Percentiles rank a stretch among this genome's conserved stretches.
phyloP scores from a whole-genome alignment of 2,113 vertebrate species.

The Formicarius rufipectus region DNA sequence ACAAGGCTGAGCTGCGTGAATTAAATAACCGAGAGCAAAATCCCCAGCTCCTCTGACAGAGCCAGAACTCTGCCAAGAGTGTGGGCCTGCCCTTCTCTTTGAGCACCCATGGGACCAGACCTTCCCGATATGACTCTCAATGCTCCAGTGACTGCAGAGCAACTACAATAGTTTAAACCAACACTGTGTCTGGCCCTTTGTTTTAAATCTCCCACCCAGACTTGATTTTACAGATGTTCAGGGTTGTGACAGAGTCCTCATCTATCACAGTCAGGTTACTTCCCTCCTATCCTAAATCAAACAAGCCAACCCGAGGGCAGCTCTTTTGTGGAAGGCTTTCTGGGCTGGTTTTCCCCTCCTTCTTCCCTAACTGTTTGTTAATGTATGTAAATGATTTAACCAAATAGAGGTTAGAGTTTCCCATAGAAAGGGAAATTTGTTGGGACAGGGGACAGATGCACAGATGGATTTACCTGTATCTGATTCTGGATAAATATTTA shows the following conservation, averaged over 20 bases:
- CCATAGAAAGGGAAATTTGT: not conserved
- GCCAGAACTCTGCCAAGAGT: not conserved
- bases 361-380: not conserved
- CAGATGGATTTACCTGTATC: conserved; percentile 11
- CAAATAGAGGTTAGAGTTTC: conserved; percentile 38
- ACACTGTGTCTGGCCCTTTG: not conserved
- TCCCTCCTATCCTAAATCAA: conserved; percentile 31
- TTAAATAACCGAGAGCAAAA: conserved; percentile 13
- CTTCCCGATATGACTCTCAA: not conserved
- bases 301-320: not conserved
- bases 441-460: not conserved
- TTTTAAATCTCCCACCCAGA: conserved; percentile 32
- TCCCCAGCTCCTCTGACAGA: not conserved
- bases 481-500: conserved; percentile 52
- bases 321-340: not conserved
- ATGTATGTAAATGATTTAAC: conserved; percentile 44
- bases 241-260: not conserved
- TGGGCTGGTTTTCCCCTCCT: not conserved
- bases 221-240: not conserved
- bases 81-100: not conserved
- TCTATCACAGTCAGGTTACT: conserved; percentile 30
- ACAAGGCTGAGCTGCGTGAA: not conserved
- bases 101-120: not conserved
- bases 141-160: not conserved
- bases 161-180: conserved; percentile 45